Evolutionary conservation across 2,113 vertebrate genomes (phyloP).

Genomic region (Donacobius atricapilla): DNA sequence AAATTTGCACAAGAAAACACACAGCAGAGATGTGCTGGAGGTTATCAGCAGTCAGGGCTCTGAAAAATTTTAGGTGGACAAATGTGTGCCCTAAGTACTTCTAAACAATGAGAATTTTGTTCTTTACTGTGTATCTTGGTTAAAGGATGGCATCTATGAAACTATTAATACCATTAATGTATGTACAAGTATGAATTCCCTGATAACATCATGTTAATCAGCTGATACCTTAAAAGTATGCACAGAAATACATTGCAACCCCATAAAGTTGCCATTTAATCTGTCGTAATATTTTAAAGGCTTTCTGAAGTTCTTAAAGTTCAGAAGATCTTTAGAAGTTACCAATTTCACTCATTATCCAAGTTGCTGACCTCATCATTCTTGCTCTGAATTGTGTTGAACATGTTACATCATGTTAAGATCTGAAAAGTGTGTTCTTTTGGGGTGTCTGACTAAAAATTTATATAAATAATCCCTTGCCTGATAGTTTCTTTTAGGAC

Average conservation of each 20-base stretch:
- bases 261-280: not conserved
- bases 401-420: not conserved
- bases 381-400: not conserved
- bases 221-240: not conserved
- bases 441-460: not conserved
- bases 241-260: not conserved
- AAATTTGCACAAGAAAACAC: not conserved
- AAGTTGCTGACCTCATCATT: not conserved
- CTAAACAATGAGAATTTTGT: not conserved
- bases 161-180: not conserved
- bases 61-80: not conserved
- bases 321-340: not conserved
- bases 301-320: not conserved
- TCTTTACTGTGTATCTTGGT: not conserved
- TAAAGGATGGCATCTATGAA: not conserved
- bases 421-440: not conserved
- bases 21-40: not conserved
- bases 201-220: not conserved
- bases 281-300: fast-evolving
- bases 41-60: not conserved
- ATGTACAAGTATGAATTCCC: not conserved
- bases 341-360: not conserved
- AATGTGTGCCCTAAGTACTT: not conserved
- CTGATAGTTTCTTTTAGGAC: not conserved
- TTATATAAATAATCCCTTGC: not conserved